Percentiles rank a stretch among this genome's conserved stretches.
phyloP scores from a whole-genome alignment of 2,113 vertebrate genomes.

The Hyaena hyaena region DNA sequence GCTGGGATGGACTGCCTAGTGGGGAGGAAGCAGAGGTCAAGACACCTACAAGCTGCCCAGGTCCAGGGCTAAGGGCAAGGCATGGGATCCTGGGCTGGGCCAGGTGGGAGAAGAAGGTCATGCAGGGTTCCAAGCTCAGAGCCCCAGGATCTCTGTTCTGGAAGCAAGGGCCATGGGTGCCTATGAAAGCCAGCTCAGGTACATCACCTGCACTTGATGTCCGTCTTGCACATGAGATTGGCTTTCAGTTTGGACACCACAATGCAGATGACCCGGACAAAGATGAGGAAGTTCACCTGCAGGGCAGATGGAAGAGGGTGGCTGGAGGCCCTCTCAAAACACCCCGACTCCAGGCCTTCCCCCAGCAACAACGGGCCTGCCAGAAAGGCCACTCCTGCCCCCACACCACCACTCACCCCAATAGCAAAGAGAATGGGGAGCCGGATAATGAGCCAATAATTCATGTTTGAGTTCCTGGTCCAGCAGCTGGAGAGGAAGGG shows the following conservation, averaged over 20 bases:
- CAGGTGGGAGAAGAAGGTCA: neutral
- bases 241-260: constrained; percentile 93
- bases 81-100: neutral
- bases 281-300: constrained; percentile 94
- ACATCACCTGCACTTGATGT: constrained; percentile 93
- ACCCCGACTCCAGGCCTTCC: neutral
- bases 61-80: neutral
- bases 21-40: neutral
- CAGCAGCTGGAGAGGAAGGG: constrained; percentile 87
- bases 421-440: constrained; percentile 91
- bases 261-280: constrained; percentile 92
- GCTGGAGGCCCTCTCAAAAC: neutral
- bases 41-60: neutral
- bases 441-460: constrained; percentile 92
- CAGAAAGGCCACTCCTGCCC: neutral
- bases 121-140: neutral
- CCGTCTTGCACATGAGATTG: constrained; percentile 93
- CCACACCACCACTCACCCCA: constrained; percentile 85
- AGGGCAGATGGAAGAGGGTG: neutral
- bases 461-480: constrained; percentile 92
- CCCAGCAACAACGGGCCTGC: neutral
- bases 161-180: neutral
- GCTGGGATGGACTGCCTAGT: neutral
- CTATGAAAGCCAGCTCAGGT: neutral
- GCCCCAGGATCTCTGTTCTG: neutral